Percentiles rank a stretch among this genome's conserved stretches.
Evolutionary conservation across 2,113 vertebrate species (phyloP).

Genomic region (Neotragus moschatus): DNA sequence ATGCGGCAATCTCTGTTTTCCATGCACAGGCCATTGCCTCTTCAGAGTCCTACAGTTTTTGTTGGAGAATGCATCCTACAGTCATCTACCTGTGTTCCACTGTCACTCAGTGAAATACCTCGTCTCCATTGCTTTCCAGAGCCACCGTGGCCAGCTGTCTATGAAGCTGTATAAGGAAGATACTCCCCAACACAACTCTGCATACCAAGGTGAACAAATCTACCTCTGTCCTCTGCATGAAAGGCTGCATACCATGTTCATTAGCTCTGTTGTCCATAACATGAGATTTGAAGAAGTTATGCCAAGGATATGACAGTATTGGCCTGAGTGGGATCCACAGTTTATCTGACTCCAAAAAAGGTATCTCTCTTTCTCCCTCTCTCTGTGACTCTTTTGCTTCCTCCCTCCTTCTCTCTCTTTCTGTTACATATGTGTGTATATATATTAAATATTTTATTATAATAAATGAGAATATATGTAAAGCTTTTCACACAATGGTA

Average conservation of each 20-base stretch:
- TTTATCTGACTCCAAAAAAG: not conserved
- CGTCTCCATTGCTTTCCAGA: not conserved
- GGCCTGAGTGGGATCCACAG: not conserved
- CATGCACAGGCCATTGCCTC: not conserved
- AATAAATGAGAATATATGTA: not conserved
- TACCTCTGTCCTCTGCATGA: not conserved
- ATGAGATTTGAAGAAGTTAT: not conserved
- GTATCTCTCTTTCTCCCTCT: not conserved
- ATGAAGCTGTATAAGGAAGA: not conserved
- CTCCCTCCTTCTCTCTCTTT: not conserved
- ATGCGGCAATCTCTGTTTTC: not conserved
- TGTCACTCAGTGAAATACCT: not conserved
- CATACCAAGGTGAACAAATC: not conserved
- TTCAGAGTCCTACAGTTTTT: not conserved
- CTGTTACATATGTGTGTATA: not conserved
- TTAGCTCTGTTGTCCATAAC: not conserved
- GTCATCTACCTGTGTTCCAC: not conserved
- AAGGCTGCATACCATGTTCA: not conserved
- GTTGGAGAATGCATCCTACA: not conserved
- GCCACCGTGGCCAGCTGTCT: not conserved
- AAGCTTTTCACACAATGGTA: not conserved
- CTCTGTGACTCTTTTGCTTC: not conserved
- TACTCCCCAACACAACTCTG: not conserved
- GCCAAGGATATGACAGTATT: not conserved
- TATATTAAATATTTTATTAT: not conserved